These are phyloP conservation scores for Lasius fuliginosus DNA, from an alignment of 2,888 invertebrate species.

Conservation along the genomic window DNA sequence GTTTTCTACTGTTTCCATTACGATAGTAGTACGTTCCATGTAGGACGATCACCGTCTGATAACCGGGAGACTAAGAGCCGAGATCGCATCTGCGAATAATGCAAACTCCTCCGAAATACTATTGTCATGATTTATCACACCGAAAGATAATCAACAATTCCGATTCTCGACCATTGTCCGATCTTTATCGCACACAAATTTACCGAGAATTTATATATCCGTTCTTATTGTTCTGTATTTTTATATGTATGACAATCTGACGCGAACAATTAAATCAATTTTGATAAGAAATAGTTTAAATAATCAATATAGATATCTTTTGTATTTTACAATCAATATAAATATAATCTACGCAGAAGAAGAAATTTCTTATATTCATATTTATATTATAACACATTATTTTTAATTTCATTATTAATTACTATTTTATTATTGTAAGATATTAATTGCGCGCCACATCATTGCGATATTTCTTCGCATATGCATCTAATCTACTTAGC, in stretches of 20 bases:
- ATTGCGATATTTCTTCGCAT: neutral
- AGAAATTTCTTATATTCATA: neutral
- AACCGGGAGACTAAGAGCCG: constrained; percentile 19
- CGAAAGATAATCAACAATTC: constrained; percentile 43
- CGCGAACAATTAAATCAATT: neutral
- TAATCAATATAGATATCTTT: too few species aligned
- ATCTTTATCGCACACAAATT: constrained; percentile 31
- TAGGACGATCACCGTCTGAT: constrained; percentile 5
- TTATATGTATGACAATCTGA: neutral
- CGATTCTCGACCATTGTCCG: constrained; percentile 18
- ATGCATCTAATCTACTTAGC: neutral
- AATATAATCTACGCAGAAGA: neutral
- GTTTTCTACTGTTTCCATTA: neutral
- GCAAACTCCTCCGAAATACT: constrained; percentile 35
- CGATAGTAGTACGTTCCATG: constrained; percentile 7
- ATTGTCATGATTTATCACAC: constrained; percentile 31
- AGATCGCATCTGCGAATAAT: constrained; percentile 49
- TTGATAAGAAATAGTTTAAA: neutral
- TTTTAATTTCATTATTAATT: neutral
- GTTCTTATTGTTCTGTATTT: neutral
- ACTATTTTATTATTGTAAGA: constrained; percentile 1
- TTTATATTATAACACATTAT: neutral
- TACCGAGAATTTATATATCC: neutral
- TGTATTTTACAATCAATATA: neutral
- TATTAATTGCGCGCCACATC: neutral